Percentiles rank a stretch among this genome's conserved stretches.
phyloP scores from a whole-genome alignment of 1,140 invertebrate species.

The Stegodyphus mimosarum region DNA sequence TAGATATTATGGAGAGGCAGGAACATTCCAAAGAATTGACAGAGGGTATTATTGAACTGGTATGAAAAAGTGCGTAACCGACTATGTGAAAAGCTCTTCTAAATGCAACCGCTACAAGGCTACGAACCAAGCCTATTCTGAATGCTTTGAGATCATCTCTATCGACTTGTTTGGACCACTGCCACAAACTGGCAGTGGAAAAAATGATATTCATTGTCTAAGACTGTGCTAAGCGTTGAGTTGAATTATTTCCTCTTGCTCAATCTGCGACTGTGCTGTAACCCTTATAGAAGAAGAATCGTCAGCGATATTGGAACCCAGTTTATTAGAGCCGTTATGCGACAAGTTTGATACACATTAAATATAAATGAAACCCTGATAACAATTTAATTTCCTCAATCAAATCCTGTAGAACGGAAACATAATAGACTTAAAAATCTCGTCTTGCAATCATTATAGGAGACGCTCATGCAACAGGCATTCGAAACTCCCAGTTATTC shows the following conservation, averaged over 20 bases:
- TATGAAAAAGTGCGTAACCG: constrained; percentile 1
- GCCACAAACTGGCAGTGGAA: neutral
- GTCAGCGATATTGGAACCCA: neutral
- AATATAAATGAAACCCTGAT: neutral
- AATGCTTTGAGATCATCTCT: neutral
- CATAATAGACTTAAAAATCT: neutral
- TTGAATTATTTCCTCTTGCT: constrained; percentile 11
- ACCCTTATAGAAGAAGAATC: neutral
- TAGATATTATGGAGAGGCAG: constrained; percentile 3
- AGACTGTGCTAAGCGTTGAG: neutral
- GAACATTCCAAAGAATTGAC: neutral
- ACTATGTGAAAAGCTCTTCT: neutral
- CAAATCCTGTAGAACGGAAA: constrained; percentile 8
- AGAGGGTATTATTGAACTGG: neutral
- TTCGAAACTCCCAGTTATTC: neutral
- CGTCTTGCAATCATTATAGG: neutral
- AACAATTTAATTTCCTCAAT: neutral
- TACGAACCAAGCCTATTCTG: no score
- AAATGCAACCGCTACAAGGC: no score
- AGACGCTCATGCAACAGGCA: neutral
- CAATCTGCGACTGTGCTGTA: neutral
- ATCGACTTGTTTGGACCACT: constrained; percentile 11
- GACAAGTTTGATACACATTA: neutral
- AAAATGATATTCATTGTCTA: constrained; percentile 7
- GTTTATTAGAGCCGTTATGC: neutral